These are phyloP conservation scores for Idaea aversata DNA, from an alignment of 2,888 invertebrate species.

Conservation along the genomic window DNA sequence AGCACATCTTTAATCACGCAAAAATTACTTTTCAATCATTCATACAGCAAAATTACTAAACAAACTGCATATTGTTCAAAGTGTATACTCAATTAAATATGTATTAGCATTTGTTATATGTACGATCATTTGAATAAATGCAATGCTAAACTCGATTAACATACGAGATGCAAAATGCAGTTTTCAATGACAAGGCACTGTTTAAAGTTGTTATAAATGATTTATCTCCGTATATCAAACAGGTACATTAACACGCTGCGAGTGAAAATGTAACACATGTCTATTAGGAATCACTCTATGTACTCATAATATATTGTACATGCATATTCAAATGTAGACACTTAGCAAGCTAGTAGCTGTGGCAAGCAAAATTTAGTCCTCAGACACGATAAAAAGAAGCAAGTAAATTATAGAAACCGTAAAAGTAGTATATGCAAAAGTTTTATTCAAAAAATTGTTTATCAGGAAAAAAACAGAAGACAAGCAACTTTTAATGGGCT, in stretches of 20 bases:
- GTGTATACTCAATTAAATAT: conserved; percentile 68
- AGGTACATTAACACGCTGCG: not conserved
- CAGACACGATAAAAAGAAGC: too few species aligned
- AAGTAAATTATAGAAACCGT: too few species aligned
- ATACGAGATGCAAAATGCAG: conserved; percentile 21
- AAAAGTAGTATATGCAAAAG: too few species aligned
- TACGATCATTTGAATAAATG: conserved; percentile 31
- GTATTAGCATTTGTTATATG: conserved; percentile 62
- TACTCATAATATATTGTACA: not conserved
- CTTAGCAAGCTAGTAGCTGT: not conserved
- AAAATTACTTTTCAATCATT: conserved; percentile 18
- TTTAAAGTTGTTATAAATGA: conserved; percentile 6
- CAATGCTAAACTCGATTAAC: conserved; percentile 30
- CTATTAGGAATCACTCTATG: not conserved
- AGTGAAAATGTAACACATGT: not conserved
- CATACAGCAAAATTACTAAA: conserved; percentile 4
- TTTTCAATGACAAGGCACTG: conserved; percentile 14
- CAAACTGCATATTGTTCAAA: conserved; percentile 43
- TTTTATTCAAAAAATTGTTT: too few species aligned
- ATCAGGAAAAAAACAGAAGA: too few species aligned
- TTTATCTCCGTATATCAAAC: not conserved
- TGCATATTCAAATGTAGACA: not conserved
- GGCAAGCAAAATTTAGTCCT: not conserved
- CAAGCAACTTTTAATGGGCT: too few species aligned
- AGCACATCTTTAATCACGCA: conserved; percentile 25